phyloP scores from a whole-genome alignment of 2,113 vertebrate species.

The Dipodomys merriami region DNA sequence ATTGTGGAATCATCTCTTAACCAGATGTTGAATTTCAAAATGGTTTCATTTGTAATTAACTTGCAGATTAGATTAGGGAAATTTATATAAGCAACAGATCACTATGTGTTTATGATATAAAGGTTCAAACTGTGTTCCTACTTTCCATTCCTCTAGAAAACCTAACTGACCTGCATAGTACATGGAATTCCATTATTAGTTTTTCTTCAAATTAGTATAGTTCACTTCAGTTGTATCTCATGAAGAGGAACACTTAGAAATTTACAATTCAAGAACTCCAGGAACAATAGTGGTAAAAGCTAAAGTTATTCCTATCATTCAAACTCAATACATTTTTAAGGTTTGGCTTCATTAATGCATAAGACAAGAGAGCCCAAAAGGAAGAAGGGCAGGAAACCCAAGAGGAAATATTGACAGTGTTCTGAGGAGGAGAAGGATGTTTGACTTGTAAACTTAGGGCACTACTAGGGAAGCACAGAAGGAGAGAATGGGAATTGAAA shows the following conservation, averaged over 20 bases:
- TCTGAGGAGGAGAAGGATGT: not conserved
- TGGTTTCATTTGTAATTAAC: slow-evolving; percentile 18
- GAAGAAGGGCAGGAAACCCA: not conserved
- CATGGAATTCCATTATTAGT: slow-evolving; percentile 12
- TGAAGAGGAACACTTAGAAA: not conserved
- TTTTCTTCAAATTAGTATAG: not conserved
- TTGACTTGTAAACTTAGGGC: not conserved
- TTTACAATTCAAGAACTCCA: slow-evolving; percentile 1
- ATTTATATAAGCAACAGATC: not conserved
- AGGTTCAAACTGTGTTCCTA: not conserved
- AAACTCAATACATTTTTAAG: slow-evolving; percentile 27
- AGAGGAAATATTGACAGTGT: not conserved
- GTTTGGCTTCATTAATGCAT: not conserved
- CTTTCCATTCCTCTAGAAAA: slow-evolving; percentile 20
- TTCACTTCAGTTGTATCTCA: slow-evolving; percentile 15
- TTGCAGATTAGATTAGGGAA: not conserved
- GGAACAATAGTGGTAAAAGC: not conserved
- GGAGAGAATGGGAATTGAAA: not conserved
- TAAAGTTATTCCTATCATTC: not conserved
- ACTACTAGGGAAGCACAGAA: not conserved
- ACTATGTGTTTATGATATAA: not conserved
- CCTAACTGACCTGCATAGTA: not conserved
- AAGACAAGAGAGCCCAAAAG: not conserved
- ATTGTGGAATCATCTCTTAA: slow-evolving; percentile 34
- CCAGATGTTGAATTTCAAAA: slow-evolving; percentile 24